Base-by-base conservation (phyloP, 2,888 invertebrate species). In the Chrysodeixis includens region DNA sequence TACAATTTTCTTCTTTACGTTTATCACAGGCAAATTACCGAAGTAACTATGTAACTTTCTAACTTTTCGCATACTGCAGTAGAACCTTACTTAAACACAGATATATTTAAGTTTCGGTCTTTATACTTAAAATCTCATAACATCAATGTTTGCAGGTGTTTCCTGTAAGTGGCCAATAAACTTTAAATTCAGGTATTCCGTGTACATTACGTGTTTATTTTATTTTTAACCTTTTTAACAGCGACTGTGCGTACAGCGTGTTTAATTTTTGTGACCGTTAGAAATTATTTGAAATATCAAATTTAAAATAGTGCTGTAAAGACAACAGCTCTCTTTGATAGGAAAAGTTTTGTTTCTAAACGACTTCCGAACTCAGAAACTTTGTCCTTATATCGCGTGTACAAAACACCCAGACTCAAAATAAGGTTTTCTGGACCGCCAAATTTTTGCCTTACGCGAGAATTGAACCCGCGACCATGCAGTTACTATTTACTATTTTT, bases 161-260 rank as follows among this genome's bases (percentile, higher is more conserved):
- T 87, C 87, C 85, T 87, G 87, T 86, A 87, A 88, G 86, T 87
- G 86, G 86, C 86, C 83, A 86, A 88, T 89, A 88, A 89, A 88
- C 86, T 87, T 86, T 80, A 83, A 84, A 86, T 86, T 85, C 84
- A 84, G 83, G 83, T 83, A 85, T 87, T 86, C 76, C 81, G 84
- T 84, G 79, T 83, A 82, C 80, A 72, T 83, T 84, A 84, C 83
- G 68, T 88, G 87, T 89, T 86, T 85, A 84, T 81, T 84, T 85
- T 83, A 85, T 83, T 85, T 83, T 87, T 83, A 81, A 84, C 74
- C 76, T 80, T 83, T 83, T 83, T 81, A 81, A 79, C 80, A 64
- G 66, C 69, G 59, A 62, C 40, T 63, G 9, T 16, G 1, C 58
- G 35, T 73, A 88, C 76, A 87, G 85, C 74, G 0, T 85, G 86